Evolutionary conservation across 2,113 vertebrate species (phyloP).

Genomic region (Diphyllodes magnificus): DNA sequence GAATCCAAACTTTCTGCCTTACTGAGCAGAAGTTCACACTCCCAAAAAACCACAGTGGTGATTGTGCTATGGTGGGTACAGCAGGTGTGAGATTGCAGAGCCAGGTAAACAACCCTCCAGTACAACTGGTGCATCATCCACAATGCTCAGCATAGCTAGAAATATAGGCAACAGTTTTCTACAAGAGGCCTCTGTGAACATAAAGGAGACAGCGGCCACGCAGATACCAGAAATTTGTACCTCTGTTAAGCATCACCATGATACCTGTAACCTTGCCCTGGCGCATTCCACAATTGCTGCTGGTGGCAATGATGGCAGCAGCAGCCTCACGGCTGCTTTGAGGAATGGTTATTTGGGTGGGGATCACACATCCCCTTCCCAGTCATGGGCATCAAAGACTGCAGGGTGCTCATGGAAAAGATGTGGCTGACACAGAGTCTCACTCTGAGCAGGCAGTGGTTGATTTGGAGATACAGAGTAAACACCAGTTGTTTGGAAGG

Average conservation of each 20-base stretch:
- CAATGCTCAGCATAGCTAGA: not conserved
- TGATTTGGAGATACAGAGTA: fast-evolving
- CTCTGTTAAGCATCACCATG: not conserved
- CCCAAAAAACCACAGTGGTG: not conserved
- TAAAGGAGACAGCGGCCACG: fast-evolving
- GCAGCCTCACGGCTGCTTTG: not conserved
- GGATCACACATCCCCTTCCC: not conserved
- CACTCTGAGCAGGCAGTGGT: not conserved
- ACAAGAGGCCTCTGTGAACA: not conserved
- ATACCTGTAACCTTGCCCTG: not conserved
- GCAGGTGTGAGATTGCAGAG: not conserved
- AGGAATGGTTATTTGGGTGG: not conserved
- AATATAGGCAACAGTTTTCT: not conserved
- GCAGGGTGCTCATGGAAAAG: not conserved
- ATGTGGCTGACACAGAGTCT: fast-evolving
- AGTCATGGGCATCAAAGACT: not conserved
- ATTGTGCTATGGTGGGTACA: not conserved
- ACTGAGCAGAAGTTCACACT: not conserved
- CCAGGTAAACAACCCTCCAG: not conserved
- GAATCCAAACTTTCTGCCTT: not conserved
- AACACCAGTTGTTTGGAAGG: not conserved
- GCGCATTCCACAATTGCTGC: not conserved
- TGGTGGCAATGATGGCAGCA: not conserved
- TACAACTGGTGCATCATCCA: not conserved
- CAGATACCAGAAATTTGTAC: not conserved